These are phyloP conservation scores for Drosophila sp. DNA, from an alignment of 1,140 invertebrate genomes.

Conservation along the genomic window DNA sequence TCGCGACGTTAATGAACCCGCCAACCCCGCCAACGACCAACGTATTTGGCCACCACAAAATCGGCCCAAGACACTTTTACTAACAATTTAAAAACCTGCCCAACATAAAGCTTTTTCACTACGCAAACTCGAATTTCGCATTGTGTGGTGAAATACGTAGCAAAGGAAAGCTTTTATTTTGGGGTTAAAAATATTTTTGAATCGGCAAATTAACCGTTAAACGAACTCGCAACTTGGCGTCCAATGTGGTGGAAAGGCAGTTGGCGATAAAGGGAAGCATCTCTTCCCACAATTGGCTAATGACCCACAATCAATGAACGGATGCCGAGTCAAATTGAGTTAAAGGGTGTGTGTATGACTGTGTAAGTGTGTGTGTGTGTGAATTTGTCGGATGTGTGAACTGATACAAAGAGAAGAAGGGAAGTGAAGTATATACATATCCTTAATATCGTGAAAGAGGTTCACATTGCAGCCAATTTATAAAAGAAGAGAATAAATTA, in stretches of 20 bases:
- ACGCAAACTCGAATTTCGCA: conserved; percentile 40
- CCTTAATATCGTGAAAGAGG: too few species aligned
- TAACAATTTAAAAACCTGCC: conserved; percentile 27
- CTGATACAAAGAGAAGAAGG: conserved; percentile 5
- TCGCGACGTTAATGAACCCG: conserved; percentile 73
- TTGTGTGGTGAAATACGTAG: conserved; percentile 34
- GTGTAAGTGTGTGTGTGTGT: conserved; percentile 3
- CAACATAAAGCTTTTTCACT: conserved; percentile 34
- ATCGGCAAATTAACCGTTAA: conserved; percentile 16
- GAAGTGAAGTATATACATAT: background rate
- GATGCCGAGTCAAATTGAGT: conserved; percentile 31
- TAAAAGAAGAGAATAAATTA: too few species aligned
- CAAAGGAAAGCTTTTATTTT: conserved; percentile 17
- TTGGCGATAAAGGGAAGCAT: background rate
- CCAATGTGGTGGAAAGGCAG: conserved; percentile 61
- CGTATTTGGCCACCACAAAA: conserved; percentile 49
- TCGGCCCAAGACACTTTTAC: conserved; percentile 22
- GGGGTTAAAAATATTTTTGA: conserved; percentile 35
- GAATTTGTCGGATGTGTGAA: too few species aligned
- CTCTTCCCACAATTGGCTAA: conserved; percentile 32
- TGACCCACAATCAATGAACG: conserved; percentile 46
- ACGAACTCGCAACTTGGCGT: conserved; percentile 44
- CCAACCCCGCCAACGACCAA: conserved; percentile 41
- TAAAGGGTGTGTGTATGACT: conserved; percentile 14
- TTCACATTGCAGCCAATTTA: too few species aligned